These are phyloP conservation scores for Cephonodes hylas DNA, from an alignment of 2,888 invertebrate genomes.

Conservation along the genomic window DNA sequence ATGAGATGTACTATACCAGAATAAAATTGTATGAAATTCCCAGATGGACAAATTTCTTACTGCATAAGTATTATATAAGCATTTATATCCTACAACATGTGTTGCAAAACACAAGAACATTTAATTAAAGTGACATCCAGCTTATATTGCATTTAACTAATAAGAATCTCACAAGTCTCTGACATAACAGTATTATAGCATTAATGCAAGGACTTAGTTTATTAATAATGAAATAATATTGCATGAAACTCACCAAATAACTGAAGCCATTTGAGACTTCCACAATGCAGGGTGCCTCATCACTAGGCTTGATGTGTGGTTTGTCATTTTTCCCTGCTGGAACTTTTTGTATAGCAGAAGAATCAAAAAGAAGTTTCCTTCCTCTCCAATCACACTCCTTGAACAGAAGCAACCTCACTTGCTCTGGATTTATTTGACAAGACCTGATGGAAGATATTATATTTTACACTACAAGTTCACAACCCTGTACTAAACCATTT, in stretches of 20 bases:
- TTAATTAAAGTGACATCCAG: too few species aligned
- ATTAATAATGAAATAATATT: constrained; percentile 1
- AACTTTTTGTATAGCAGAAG: constrained; percentile 84
- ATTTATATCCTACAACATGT: too few species aligned
- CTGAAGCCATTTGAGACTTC: constrained; percentile 84
- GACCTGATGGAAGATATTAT: constrained; percentile 46
- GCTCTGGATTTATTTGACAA: constrained; percentile 85
- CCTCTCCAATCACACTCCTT: constrained; percentile 93
- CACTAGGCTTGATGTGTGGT: constrained; percentile 47
- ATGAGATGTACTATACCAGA: too few species aligned
- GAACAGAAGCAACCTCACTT: constrained; percentile 91
- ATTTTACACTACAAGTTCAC: not conserved
- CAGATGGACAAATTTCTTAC: too few species aligned
- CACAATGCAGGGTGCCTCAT: constrained; percentile 70
- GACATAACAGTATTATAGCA: too few species aligned
- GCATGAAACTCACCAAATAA: constrained; percentile 85
- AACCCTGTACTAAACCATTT: too few species aligned
- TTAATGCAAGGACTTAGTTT: too few species aligned
- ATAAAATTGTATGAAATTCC: too few species aligned
- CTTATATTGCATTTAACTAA: too few species aligned
- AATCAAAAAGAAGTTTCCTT: constrained; percentile 91
- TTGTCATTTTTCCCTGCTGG: constrained; percentile 69
- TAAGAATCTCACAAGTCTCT: too few species aligned
- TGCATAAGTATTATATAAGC: too few species aligned
- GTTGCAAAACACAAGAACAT: too few species aligned